Evolutionary conservation across 2,888 invertebrate genomes (phyloP).

Genomic region (Bruchidius siliquastri): DNA sequence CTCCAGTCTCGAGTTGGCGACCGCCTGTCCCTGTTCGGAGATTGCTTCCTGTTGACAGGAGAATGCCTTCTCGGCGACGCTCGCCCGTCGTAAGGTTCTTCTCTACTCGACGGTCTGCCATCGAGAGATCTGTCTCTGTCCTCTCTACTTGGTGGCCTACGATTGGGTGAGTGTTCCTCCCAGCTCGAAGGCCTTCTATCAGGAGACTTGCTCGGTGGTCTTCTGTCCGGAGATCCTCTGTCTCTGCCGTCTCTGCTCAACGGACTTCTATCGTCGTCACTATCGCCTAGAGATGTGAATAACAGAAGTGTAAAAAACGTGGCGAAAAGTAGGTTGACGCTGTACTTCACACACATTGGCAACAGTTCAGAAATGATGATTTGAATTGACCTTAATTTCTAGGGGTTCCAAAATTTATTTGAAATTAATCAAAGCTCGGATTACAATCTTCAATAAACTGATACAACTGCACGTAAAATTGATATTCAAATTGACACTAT

Average conservation of each 20-base stretch:
- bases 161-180: background rate
- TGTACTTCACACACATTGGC: no score
- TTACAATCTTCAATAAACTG: no score
- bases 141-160: background rate
- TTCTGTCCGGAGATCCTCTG: conserved; percentile 10
- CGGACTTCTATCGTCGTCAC: conserved; percentile 13
- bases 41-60: background rate
- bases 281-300: conserved; percentile 1
- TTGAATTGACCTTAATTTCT: no score
- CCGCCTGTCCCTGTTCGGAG: background rate
- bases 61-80: background rate
- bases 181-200: background rate
- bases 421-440: no score
- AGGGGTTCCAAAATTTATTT: no score
- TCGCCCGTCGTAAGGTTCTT: background rate
- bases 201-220: conserved; percentile 4
- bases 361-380: no score
- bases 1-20: background rate
- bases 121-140: background rate
- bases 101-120: background rate
- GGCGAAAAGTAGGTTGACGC: no score
- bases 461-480: no score
- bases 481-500: no score
- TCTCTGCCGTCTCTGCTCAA: conserved; percentile 5
- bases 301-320: no score